Evolutionary conservation across 2,888 invertebrate species (phyloP).

Genomic region (Scaptomyza cyrtandrae): DNA sequence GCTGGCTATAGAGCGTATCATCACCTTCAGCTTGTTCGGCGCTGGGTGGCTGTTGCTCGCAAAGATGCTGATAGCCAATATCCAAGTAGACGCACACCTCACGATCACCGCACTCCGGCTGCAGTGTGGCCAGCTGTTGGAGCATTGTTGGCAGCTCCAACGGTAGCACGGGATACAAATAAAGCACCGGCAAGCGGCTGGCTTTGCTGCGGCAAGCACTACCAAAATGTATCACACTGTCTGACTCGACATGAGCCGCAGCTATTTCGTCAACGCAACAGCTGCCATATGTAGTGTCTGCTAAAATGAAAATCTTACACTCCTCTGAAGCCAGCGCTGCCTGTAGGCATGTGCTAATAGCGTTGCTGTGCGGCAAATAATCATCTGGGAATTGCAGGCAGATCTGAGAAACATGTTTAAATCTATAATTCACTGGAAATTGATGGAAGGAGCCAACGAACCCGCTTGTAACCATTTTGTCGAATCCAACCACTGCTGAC

Average conservation of each 20-base stretch:
- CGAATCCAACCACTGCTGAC: conserved; percentile 88
- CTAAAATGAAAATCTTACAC: conserved; percentile 89
- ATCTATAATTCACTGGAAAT: not conserved
- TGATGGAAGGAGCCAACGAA: conserved; percentile 80
- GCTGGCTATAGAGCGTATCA: conserved; percentile 42
- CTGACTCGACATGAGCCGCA: conserved; percentile 93
- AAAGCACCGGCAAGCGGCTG: conserved; percentile 90
- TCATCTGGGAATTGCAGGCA: conserved; percentile 97
- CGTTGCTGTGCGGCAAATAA: conserved; percentile 88
- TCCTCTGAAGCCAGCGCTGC: conserved; percentile 76
- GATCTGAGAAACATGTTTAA: conserved; percentile 86
- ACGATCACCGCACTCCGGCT: conserved; percentile 80
- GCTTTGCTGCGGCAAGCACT: conserved; percentile 93
- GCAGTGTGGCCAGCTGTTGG: conserved; percentile 77
- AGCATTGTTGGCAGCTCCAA: conserved; percentile 86
- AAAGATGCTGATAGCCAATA: conserved; percentile 87
- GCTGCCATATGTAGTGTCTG: conserved; percentile 96
- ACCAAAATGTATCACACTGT: conserved; percentile 96
- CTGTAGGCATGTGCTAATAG: conserved; percentile 87
- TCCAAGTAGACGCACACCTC: conserved; percentile 88
- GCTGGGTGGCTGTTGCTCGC: conserved; percentile 82
- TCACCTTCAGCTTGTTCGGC: conserved; percentile 42
- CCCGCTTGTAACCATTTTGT: conserved; percentile 88
- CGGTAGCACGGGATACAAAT: conserved; percentile 88
- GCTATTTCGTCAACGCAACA: conserved; percentile 89